Conservation (phyloP, 2,888 invertebrate genomes). For the Aethes cnicana region DNA sequence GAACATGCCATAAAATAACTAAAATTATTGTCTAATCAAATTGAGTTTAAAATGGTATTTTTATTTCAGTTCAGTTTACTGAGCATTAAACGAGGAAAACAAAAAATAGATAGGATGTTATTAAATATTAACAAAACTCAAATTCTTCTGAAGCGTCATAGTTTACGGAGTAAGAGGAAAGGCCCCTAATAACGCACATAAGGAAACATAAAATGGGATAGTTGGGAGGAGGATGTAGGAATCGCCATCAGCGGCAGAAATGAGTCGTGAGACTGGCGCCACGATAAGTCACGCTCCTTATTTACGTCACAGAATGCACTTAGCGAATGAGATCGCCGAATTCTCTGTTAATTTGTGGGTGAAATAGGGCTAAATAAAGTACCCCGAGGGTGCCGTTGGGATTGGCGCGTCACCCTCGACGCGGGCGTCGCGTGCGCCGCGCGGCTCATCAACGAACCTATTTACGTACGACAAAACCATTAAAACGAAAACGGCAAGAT, state of each 20-base stretch:
- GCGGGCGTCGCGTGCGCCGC: slow-evolving; percentile 38
- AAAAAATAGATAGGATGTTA: no score
- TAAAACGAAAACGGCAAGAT: slow-evolving; percentile 37
- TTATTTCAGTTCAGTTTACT: no score
- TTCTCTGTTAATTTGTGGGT: slow-evolving; percentile 41
- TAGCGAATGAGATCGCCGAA: slow-evolving; percentile 50
- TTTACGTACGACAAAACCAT: slow-evolving; percentile 36
- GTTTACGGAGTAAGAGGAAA: slow-evolving; percentile 22
- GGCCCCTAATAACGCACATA: slow-evolving; percentile 40
- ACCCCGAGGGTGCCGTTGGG: slow-evolving; percentile 4
- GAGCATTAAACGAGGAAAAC: no score
- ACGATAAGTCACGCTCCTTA: slow-evolving; percentile 48
- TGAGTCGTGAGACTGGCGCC: slow-evolving; percentile 42
- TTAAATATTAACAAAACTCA: no score
- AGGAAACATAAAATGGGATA: slow-evolving; percentile 47
- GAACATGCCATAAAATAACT: not conserved
- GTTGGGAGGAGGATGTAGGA: slow-evolving; percentile 35
- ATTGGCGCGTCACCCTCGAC: slow-evolving; percentile 18
- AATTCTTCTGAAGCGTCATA: slow-evolving; percentile 1
- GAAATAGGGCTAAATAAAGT: slow-evolving; percentile 34
- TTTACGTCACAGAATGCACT: slow-evolving; percentile 52
- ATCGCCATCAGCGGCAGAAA: slow-evolving; percentile 36
- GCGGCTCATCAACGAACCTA: slow-evolving; percentile 37
- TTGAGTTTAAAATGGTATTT: no score
- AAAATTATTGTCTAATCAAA: no score